phyloP scores from a whole-genome alignment of 2,113 vertebrate species.

The Rhineura floridana region DNA sequence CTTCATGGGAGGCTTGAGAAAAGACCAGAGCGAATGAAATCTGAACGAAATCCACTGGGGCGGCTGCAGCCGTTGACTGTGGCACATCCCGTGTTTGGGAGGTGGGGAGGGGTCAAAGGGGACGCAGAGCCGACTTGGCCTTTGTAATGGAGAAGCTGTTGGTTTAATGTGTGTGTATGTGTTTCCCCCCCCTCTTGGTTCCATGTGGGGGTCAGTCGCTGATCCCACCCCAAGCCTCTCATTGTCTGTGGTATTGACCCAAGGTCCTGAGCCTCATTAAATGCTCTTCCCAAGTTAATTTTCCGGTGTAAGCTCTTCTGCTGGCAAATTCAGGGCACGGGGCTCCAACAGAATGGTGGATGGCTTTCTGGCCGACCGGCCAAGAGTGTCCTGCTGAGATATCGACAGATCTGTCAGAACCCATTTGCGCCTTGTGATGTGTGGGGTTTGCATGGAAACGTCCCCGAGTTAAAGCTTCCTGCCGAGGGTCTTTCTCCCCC shows the following conservation, averaged over 20 bases:
- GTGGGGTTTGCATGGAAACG: not conserved
- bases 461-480: not conserved
- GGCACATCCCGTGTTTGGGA: not conserved
- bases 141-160: not conserved
- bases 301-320: conserved; percentile 4
- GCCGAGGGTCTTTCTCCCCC: no score
- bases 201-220: not conserved
- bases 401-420: accelerated
- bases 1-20: no score
- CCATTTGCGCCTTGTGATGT: not conserved
- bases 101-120: conserved; percentile 8
- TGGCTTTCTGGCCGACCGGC: not conserved
- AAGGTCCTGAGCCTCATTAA: not conserved
- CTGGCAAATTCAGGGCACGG: not conserved
- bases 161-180: not conserved
- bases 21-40: not conserved
- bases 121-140: not conserved
- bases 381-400: accelerated
- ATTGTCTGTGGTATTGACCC: not conserved
- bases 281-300: not conserved
- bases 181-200: not conserved
- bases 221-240: not conserved
- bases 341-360: accelerated
- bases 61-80: not conserved
- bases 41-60: not conserved